Conservation (phyloP, 2,888 invertebrate genomes). For the Drosophila parthenogenetica region DNA sequence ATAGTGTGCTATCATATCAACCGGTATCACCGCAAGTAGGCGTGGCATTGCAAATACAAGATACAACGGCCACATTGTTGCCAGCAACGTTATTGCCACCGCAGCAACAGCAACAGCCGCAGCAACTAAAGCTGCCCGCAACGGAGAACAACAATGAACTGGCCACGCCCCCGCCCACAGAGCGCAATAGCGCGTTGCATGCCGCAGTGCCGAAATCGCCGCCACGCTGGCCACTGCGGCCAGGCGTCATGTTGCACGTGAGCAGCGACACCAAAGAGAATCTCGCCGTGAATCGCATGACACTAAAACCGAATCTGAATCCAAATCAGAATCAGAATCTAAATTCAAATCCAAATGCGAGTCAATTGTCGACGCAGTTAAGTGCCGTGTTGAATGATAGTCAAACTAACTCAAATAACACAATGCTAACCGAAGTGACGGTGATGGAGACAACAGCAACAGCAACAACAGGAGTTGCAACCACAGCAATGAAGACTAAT, state of each 20-base stretch:
- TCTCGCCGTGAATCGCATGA: slow-evolving; percentile 86
- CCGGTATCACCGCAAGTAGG: slow-evolving; percentile 77
- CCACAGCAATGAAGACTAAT: slow-evolving; percentile 35
- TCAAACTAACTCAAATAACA: slow-evolving; percentile 65
- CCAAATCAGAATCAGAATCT: slow-evolving; percentile 31
- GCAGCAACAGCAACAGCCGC: slow-evolving; percentile 43
- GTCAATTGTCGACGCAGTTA: slow-evolving; percentile 66
- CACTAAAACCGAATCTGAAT: slow-evolving; percentile 66
- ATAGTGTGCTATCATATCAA: slow-evolving; percentile 84
- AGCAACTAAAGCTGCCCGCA: slow-evolving; percentile 42
- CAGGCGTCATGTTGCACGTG: slow-evolving; percentile 94
- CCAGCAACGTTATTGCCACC: slow-evolving; percentile 68
- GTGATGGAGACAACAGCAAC: slow-evolving; percentile 32
- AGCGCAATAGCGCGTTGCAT: slow-evolving; percentile 41
- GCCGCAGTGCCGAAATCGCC: slow-evolving; percentile 84
- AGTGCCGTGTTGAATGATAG: slow-evolving; percentile 65
- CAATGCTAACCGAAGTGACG: slow-evolving; percentile 64
- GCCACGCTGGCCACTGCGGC: slow-evolving; percentile 93
- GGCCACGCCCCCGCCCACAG: slow-evolving; percentile 60
- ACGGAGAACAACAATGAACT: slow-evolving; percentile 55
- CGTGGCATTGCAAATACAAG: slow-evolving; percentile 63
- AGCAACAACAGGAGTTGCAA: slow-evolving; percentile 12
- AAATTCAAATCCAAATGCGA: slow-evolving; percentile 45
- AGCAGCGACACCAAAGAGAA: slow-evolving; percentile 91
- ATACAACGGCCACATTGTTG: slow-evolving; percentile 50